Evolutionary conservation across 2,113 vertebrate species (phyloP).

Genomic region (Xyrauchen texanus): DNA sequence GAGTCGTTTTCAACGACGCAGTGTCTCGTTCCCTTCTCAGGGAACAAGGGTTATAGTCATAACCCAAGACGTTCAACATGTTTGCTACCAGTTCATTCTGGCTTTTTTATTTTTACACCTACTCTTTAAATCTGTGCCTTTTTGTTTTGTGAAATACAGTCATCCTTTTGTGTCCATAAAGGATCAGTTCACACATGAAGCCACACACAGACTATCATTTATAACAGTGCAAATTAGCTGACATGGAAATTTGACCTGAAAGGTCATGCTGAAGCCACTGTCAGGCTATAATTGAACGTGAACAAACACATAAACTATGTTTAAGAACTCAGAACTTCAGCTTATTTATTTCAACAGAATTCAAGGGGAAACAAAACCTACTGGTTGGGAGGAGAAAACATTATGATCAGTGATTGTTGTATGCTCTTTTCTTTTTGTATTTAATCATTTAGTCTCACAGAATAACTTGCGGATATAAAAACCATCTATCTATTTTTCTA

Average conservation of each 20-base stretch:
- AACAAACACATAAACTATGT: slow-evolving; percentile 38
- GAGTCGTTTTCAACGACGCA: too few relatives aligned
- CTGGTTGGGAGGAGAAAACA: not conserved
- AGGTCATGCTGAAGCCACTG: slow-evolving; percentile 32
- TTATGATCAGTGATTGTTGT: slow-evolving; percentile 30
- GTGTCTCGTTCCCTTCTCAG: too few relatives aligned
- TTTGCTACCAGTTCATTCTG: not conserved
- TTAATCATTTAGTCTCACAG: slow-evolving; percentile 26
- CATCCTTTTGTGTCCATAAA: slow-evolving; percentile 5
- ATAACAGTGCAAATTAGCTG: slow-evolving; percentile 32
- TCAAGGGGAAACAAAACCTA: not conserved
- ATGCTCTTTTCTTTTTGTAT: slow-evolving; percentile 32
- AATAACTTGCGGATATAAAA: slow-evolving; percentile 36
- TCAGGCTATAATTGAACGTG: slow-evolving; percentile 30
- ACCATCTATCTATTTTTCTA: not conserved
- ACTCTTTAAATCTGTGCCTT: not conserved
- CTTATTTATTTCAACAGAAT: slow-evolving; percentile 5
- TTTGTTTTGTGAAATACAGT: slow-evolving; percentile 13
- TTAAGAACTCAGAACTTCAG: slow-evolving; percentile 48
- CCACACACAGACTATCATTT: not conserved
- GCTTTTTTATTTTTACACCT: not conserved
- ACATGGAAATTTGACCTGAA: slow-evolving; percentile 31
- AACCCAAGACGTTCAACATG: not conserved
- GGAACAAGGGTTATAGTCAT: too few relatives aligned
- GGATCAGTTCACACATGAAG: too few relatives aligned